Evolutionary conservation across 2,888 invertebrate species (phyloP).

Genomic region (Perizoma flavofasciatum): DNA sequence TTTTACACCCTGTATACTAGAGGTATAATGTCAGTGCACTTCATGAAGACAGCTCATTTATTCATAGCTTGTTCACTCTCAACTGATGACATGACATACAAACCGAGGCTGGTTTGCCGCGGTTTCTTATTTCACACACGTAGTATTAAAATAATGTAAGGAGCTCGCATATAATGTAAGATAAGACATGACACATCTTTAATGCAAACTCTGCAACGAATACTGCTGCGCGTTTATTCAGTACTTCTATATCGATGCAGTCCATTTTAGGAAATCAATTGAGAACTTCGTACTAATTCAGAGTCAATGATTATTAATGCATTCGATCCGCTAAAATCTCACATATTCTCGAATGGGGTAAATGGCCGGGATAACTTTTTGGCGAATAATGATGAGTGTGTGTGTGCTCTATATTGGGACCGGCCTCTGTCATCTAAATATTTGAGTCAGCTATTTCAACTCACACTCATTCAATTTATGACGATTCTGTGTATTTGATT

Average conservation of each 20-base stretch:
- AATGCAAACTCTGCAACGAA: not conserved
- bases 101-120: not conserved
- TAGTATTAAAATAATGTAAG: conserved; percentile 2
- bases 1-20: too few species aligned
- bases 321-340: too few species aligned
- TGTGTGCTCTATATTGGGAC: too few species aligned
- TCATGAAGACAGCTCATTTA: not conserved
- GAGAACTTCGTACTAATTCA: not conserved
- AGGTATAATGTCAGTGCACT: too few species aligned
- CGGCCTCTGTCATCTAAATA: too few species aligned
- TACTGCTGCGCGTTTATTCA: not conserved
- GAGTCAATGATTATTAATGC: too few species aligned
- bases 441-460: too few species aligned
- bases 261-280: conserved; percentile 1
- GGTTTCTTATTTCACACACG: conserved; percentile 1
- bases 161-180: not conserved
- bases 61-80: not conserved
- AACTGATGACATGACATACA: not conserved
- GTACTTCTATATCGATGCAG: not conserved
- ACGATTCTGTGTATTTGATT: too few species aligned
- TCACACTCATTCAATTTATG: too few species aligned
- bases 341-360: too few species aligned
- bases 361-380: too few species aligned
- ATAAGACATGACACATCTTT: not conserved
- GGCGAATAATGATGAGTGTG: too few species aligned